Base-by-base conservation (phyloP, 2,888 invertebrate genomes). In the Drosophila limbata region DNA sequence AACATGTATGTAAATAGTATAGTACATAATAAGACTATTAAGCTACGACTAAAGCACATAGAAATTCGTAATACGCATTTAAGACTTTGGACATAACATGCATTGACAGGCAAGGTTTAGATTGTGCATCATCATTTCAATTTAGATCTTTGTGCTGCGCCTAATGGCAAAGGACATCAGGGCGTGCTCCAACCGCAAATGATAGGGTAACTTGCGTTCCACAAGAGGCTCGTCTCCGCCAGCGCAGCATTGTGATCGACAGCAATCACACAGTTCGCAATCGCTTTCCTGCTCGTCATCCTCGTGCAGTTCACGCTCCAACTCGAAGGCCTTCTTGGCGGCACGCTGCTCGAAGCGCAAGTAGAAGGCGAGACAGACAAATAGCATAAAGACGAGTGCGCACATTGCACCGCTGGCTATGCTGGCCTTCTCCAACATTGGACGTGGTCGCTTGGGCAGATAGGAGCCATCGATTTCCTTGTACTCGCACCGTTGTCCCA, bases 401-500 rank as follows among this genome's bases (percentile, higher is more conserved):
- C 94, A 93, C 82, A 95, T 95, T 79, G 96, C 96, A 82, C 96
- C 96, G 88, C 96, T 95, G 74, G 96, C 96, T 93, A 96, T 96
- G 92, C 96, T 96, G 77, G 96, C 96, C 88, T 95, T 96, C 93
- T 96, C 96, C 90, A 96, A 93, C 95, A 96, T 95, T 81, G 95
- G 95, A 89, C 95, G 95, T 90, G 95, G 95, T 91, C 96, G 94
- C 82, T 91, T 91, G 69, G 93, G 92, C 94, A 97, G 95, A 94
- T 98, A 98, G 93, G 98, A 97, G 93, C 97, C 97, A 94, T 98
- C 98, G 93, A 98, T 94, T 94, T 98, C 98, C 95, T 98, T 98
- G 94, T 97, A 98, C 94, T 98, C 98, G 94, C 98, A 98, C 92
- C 98, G 95, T 93, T 97, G 97, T 81, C 98, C 98, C 95, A 98